These are phyloP conservation scores for Brachypteracias leptosomus DNA, from an alignment of 2,113 vertebrate genomes.

Conservation along the genomic window DNA sequence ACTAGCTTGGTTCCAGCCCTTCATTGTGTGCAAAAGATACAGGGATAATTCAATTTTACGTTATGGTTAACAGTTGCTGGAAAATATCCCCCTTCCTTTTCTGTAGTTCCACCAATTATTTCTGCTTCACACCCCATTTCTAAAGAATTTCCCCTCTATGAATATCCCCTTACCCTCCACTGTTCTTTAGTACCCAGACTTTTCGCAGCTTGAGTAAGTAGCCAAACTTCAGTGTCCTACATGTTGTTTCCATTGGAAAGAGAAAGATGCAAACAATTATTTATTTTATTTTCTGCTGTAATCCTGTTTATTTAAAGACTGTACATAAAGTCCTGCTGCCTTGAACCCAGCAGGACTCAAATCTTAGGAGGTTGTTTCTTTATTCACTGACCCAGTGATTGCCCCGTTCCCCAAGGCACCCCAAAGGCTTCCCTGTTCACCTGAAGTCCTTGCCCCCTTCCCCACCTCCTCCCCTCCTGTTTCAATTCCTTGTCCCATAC, in stretches of 20 bases:
- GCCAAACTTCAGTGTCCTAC: background rate
- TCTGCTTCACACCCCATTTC: constrained; percentile 19
- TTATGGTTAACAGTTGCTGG: background rate
- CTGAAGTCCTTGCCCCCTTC: background rate
- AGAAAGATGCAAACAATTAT: background rate
- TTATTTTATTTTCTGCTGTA: background rate
- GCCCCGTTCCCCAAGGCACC: no score
- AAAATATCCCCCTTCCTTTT: background rate
- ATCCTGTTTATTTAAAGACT: background rate
- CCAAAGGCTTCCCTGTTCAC: background rate
- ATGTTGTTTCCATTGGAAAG: background rate
- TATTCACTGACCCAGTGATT: background rate
- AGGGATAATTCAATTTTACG: background rate
- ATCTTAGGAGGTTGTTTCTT: background rate
- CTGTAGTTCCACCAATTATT: constrained; percentile 4
- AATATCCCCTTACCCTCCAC: background rate
- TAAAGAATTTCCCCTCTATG: background rate
- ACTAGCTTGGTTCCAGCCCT: background rate
- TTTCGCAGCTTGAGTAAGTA: background rate
- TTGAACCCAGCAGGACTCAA: background rate
- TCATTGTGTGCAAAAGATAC: background rate
- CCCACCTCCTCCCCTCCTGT: accelerated
- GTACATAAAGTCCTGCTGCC: background rate
- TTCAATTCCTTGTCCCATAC: background rate
- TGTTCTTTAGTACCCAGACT: background rate